phyloP scores from a whole-genome alignment of 2,888 invertebrate species.

The Argyra leucocephala region DNA sequence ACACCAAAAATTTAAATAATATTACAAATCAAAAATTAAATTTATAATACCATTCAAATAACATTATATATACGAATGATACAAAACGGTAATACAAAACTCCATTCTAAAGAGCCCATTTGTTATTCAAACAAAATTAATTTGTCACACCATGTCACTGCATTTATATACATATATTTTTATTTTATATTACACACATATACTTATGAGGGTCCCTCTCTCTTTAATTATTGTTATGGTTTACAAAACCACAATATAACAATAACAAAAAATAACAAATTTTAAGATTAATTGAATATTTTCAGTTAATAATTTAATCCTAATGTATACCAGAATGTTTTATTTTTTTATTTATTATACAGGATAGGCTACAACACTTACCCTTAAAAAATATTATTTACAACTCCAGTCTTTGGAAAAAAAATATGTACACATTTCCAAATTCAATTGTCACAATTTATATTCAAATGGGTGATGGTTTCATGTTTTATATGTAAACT shows the following conservation, averaged over 20 bases:
- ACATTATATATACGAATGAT: too few relatives aligned
- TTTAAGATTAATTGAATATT: background rate
- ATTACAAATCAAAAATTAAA: background rate
- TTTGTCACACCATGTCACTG: background rate
- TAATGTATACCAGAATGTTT: too few relatives aligned
- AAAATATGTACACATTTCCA: too few relatives aligned
- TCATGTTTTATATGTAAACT: too few relatives aligned
- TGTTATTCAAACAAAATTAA: background rate
- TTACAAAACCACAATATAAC: background rate
- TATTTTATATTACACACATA: too few relatives aligned
- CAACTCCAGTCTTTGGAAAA: too few relatives aligned
- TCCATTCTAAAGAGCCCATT: background rate
- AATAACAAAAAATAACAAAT: background rate
- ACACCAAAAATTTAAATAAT: background rate
- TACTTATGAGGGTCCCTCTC: background rate
- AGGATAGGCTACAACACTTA: too few relatives aligned
- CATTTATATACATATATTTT: background rate
- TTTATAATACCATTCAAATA: too few relatives aligned
- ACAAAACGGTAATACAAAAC: background rate
- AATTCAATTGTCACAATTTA: too few relatives aligned
- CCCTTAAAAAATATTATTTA: too few relatives aligned
- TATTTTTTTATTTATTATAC: too few relatives aligned
- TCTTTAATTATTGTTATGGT: background rate
- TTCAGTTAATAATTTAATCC: constrained; percentile 3
- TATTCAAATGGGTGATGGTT: too few relatives aligned